These are phyloP conservation scores for Lumbricus terrestris DNA, from an alignment of 2,888 invertebrate species.

Conservation along the genomic window DNA sequence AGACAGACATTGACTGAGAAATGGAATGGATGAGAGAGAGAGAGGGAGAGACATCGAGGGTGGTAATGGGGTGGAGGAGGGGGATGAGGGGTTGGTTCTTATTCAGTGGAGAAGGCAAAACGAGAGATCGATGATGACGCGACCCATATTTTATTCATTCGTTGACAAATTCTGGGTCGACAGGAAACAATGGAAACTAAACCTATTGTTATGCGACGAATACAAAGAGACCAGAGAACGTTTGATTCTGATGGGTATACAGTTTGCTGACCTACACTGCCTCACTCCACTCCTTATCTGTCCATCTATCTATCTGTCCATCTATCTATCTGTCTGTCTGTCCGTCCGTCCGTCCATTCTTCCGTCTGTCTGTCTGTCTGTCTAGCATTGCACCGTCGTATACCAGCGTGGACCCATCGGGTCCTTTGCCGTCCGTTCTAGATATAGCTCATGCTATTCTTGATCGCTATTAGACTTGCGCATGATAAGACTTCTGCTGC, in stretches of 20 bases:
- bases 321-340: too few species aligned
- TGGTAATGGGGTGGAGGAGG: not conserved
- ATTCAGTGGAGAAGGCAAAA: not conserved
- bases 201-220: not conserved
- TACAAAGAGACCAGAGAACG: not conserved
- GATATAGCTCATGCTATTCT: too few species aligned
- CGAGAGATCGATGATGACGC: not conserved
- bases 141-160: not conserved
- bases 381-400: too few species aligned
- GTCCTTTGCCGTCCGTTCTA: too few species aligned
- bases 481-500: too few species aligned
- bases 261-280: not conserved
- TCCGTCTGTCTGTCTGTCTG: too few species aligned
- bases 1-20: not conserved
- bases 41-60: not conserved
- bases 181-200: not conserved
- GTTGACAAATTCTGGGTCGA: not conserved
- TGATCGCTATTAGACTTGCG: too few species aligned
- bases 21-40: not conserved
- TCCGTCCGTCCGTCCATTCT: too few species aligned
- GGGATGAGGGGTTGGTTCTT: not conserved
- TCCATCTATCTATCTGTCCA: too few species aligned
- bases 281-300: too few species aligned
- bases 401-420: too few species aligned
- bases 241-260: not conserved